phyloP scores from a whole-genome alignment of 2,797 vertebrate species.

The Microchirus variegatus region DNA sequence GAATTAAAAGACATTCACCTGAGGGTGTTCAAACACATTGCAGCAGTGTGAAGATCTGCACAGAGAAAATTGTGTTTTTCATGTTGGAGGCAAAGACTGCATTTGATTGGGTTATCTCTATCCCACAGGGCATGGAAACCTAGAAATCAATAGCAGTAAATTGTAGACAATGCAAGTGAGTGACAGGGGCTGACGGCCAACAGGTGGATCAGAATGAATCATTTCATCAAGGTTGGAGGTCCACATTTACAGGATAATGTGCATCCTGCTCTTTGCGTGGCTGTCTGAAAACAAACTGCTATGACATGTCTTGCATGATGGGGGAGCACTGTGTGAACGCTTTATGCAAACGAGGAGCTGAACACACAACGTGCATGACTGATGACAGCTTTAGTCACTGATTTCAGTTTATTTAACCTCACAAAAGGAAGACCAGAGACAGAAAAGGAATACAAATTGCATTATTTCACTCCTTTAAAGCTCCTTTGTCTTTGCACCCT shows the following conservation, averaged over 20 bases:
- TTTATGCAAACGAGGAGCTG: background rate
- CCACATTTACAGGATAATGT: slow-evolving; percentile 27
- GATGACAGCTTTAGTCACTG: slow-evolving; percentile 12
- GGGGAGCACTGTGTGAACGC: slow-evolving; percentile 3
- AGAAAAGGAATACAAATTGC: slow-evolving; percentile 28
- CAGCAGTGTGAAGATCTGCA: slow-evolving; percentile 2
- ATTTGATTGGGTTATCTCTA: slow-evolving; percentile 59
- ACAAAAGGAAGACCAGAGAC: slow-evolving; percentile 15
- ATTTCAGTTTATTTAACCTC: slow-evolving; percentile 20
- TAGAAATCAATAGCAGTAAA: slow-evolving; percentile 56
- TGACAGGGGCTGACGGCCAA: slow-evolving; percentile 35
- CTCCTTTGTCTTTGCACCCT: slow-evolving; percentile 14
- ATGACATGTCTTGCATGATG: no score
- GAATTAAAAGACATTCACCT: slow-evolving; percentile 28
- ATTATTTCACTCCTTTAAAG: slow-evolving; percentile 5
- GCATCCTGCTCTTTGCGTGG: background rate
- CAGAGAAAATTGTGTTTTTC: slow-evolving; percentile 46
- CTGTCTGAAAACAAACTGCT: slow-evolving; percentile 3
- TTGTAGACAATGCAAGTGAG: slow-evolving; percentile 43
- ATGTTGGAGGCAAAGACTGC: slow-evolving; percentile 28
- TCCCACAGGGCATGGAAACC: slow-evolving; percentile 33
- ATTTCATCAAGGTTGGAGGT: slow-evolving; percentile 38
- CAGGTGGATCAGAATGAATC: slow-evolving; percentile 46
- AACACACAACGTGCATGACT: slow-evolving; percentile 7
- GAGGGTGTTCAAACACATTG: slow-evolving; percentile 25